These are phyloP conservation scores for Achroia grisella DNA, from an alignment of 1,140 invertebrate genomes.

Conservation along the genomic window DNA sequence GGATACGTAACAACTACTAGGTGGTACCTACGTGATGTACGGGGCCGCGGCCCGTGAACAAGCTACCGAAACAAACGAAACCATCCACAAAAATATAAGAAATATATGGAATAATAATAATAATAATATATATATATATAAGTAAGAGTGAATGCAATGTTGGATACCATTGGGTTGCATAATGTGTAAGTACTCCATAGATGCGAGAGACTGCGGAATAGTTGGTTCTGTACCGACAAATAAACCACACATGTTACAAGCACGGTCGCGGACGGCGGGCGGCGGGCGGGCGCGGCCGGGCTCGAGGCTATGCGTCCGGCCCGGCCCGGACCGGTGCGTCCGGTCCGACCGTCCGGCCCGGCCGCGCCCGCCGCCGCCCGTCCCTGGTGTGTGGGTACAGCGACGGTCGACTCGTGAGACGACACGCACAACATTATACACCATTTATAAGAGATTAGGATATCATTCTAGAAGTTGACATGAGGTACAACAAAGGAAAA, in stretches of 20 bases:
- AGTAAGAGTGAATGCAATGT: conserved; percentile 49
- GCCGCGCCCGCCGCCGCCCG: conserved; percentile 1
- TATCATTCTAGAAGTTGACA: conserved; percentile 36
- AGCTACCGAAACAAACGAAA: conserved; percentile 29
- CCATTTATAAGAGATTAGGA: conserved; percentile 31
- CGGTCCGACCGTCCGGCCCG: background rate
- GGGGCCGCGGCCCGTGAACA: conserved; percentile 29
- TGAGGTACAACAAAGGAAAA: conserved; percentile 44
- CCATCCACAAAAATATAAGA: conserved; percentile 27
- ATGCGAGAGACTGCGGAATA: conserved; percentile 67
- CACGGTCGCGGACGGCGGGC: conserved; percentile 11
- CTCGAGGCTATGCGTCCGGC: conserved; percentile 5
- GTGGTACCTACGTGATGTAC: conserved; percentile 21
- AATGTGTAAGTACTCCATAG: conserved; percentile 71
- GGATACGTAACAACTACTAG: conserved; percentile 35
- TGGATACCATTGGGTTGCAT: conserved; percentile 70
- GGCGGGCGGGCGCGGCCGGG: conserved; percentile 4
- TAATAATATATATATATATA: too few species aligned
- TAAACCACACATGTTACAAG: conserved; percentile 66
- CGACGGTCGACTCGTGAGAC: conserved; percentile 10
- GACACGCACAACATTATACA: conserved; percentile 36
- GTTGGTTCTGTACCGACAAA: conserved; percentile 70
- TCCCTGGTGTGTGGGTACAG: background rate
- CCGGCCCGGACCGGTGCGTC: background rate
- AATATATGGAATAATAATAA: conserved; percentile 22